A percentile compares a stretch with the other conserved stretches of the same genome.
Conservation (phyloP, 2,797 vertebrate species). For the Coregonus sp. region DNA sequence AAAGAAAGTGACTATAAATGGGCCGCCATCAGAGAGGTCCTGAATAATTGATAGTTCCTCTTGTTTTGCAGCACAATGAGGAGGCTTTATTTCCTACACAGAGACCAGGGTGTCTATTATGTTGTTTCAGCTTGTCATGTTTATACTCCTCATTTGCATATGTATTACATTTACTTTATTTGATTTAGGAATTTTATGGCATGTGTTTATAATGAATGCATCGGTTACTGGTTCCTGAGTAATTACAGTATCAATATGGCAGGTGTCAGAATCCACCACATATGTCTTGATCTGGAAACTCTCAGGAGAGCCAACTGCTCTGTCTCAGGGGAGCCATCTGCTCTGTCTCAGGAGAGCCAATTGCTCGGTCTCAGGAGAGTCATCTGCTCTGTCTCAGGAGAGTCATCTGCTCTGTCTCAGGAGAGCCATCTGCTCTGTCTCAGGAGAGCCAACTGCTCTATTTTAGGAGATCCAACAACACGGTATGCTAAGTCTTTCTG, state of each 20-base stretch:
- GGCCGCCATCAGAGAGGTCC: conserved; percentile 54
- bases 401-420: no score
- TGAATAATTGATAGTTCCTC: conserved; percentile 72
- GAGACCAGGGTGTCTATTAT: conserved; percentile 48
- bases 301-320: no score
- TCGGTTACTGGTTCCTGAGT: not conserved
- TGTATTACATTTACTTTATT: conserved; percentile 28
- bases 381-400: no score
- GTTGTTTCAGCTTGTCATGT: conserved; percentile 40
- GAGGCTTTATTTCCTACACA: conserved; percentile 61
- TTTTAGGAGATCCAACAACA: no score
- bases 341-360: no score
- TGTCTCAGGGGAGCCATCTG: no score
- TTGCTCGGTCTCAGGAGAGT: no score
- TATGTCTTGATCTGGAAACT: conserved; percentile 18
- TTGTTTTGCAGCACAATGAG: conserved; percentile 62
- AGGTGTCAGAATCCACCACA: conserved; percentile 31
- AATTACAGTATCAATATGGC: not conserved
- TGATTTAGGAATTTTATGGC: conserved; percentile 40
- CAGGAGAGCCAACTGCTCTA: no score
- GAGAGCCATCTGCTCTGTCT: no score
- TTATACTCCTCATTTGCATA: conserved; percentile 30
- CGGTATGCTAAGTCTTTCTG: not conserved
- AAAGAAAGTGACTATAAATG: conserved; percentile 62
- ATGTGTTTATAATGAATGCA: conserved; percentile 29